Evolutionary conservation across 2,888 invertebrate species (phyloP).

Genomic region (Resseliella maxima): DNA sequence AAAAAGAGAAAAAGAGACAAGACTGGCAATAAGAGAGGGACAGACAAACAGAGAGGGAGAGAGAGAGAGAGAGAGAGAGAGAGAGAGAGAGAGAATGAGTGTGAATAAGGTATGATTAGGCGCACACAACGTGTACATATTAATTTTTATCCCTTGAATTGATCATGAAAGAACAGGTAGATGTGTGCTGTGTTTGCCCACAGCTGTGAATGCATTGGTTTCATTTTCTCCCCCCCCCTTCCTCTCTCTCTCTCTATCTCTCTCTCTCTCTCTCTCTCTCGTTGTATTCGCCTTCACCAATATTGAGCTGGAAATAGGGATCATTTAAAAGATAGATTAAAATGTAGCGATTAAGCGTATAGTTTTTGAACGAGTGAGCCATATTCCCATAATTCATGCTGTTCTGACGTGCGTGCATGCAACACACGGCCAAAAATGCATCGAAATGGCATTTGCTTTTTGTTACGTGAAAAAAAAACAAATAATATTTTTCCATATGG

Average conservation of each 20-base stretch:
- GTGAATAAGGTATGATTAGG: neutral
- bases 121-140: constrained; percentile 5
- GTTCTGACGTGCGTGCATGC: neutral
- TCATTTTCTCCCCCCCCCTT: no score
- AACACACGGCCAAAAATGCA: neutral
- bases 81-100: neutral
- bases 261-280: no score
- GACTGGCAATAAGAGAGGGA: no score
- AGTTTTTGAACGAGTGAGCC: neutral
- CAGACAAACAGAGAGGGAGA: neutral
- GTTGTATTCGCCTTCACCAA: no score
- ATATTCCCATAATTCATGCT: constrained; percentile 15
- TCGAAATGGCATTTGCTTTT: neutral
- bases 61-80: neutral
- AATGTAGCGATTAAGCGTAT: neutral
- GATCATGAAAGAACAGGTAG: constrained; percentile 1
- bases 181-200: neutral
- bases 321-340: constrained; percentile 9
- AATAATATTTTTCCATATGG: neutral
- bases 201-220: neutral
- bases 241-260: no score
- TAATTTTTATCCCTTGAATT: constrained; percentile 1
- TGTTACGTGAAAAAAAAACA: neutral
- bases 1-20: no score
- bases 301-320: neutral